Percentiles rank a stretch among this genome's conserved stretches.
These are phyloP conservation scores for Octodon degus DNA, from an alignment of 2,113 vertebrate genomes.

Conservation along the genomic window DNA sequence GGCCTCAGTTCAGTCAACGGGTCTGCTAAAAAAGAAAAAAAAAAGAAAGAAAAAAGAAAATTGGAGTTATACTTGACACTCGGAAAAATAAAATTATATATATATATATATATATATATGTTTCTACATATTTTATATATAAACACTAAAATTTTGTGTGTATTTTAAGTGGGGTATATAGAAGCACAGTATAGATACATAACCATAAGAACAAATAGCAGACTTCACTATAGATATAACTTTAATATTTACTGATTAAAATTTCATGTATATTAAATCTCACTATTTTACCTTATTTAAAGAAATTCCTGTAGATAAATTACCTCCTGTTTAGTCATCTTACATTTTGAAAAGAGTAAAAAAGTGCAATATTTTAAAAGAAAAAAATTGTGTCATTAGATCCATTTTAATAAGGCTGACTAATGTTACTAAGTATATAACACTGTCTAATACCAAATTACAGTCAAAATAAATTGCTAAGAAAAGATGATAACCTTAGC, in stretches of 20 bases:
- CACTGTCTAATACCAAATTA: conserved; percentile 80
- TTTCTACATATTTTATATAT: conserved; percentile 32
- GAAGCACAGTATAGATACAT: background rate
- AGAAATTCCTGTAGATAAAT: conserved; percentile 62
- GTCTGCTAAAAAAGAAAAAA: no score
- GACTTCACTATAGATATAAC: conserved; percentile 8
- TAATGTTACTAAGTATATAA: conserved; percentile 80
- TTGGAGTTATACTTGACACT: conserved; percentile 23
- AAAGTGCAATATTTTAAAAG: conserved; percentile 71
- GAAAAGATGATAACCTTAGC: conserved; percentile 76
- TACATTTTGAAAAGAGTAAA: conserved; percentile 77
- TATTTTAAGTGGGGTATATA: conserved; percentile 26
- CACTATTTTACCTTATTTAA: conserved; percentile 55
- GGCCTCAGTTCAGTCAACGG: no score
- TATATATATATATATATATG: background rate
- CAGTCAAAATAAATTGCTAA: conserved; percentile 71
- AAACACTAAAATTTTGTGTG: conserved; percentile 18
- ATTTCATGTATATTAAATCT: conserved; percentile 54
- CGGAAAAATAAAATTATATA: conserved; percentile 44
- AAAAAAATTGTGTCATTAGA: conserved; percentile 68
- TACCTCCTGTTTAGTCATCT: conserved; percentile 61
- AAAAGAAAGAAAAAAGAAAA: background rate
- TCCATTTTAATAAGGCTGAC: conserved; percentile 76
- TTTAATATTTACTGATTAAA: conserved; percentile 52
- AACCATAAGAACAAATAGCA: background rate